Evolutionary conservation across 2,888 invertebrate species (phyloP), one percentile per base, ranked within the genome.

Genomic region (Pyrrhia umbra): DNA sequence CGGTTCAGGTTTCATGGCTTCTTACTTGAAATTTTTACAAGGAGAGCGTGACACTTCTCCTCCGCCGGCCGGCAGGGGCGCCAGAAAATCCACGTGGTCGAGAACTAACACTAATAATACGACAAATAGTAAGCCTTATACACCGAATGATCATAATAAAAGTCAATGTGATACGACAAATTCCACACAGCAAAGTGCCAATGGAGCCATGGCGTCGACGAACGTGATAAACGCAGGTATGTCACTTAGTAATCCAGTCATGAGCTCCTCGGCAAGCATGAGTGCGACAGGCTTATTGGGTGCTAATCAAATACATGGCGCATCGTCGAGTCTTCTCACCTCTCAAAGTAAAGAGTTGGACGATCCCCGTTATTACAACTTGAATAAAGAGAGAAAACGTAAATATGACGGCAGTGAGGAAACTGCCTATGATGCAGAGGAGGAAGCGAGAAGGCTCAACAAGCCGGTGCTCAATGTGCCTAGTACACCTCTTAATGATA

Each of bases 31-130:
- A 91, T 98, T 98, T 91, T 93, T 97, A 77, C 97, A 97, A 93
- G 97, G 97, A 75, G 98, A 97, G 88, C 95, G 97, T 45, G 97
- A 98, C 79, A 96, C 97, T 46, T 97, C 97, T 72, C 97, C 97
- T 20, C 97, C 97, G 56, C 97, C 97, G 67, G 95, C 96, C 77
- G 95, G 96, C 82, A 95, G 96, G 75, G 96, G 96, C 73, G 96
- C 96, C 71, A 95, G 97, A 81, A 97, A 97, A 86, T 95, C 96
- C 23, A 95, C 96, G 1, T 97, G 96, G 96, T 96, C 95, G 65
- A 95, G 96, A 84, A 90, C 92, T 43, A 91, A 88, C 70, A 90
- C 92, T 15, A 93, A 91, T 85, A 92, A 85, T 79, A 90, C 86
- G 73, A 85, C 90, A 39, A 93, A 90, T 83, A 88, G 88, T 76